Evolutionary conservation across 2,797 vertebrate genomes (phyloP), one percentile per base, ranked within the genome.

Genomic region (Sebastes nivosus): DNA sequence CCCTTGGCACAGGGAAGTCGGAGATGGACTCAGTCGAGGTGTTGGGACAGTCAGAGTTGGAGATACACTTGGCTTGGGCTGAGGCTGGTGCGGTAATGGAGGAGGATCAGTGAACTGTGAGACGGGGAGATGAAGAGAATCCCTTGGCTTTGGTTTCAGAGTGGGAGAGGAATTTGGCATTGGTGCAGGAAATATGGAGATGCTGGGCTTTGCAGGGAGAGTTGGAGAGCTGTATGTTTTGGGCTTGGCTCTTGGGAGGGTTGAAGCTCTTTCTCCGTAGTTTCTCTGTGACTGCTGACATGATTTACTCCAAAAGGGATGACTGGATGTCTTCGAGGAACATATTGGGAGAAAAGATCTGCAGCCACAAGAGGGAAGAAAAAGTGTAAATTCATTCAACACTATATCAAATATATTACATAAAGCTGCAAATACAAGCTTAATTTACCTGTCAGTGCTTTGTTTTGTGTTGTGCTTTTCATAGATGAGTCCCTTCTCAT

Each of bases 361-460:
- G 70, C 16, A 67, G 20, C 38, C 11, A 77, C 38, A 77, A 8
- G 16, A 58, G 11, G 8, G 29, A 30, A 22, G 10, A 60, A 58
- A 58, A 46, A 63, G 2, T 20, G 7, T 57, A 1, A 77, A 72
- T 1, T 4, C 13, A 57, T 38, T 60, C 10, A 79, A 3, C 14
- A 24, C 30, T 77, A 8, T 32, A 70, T 63, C 77, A 10, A 34
- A 16, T n/a, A 2, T 22, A 59, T 74, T 34, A 16, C 30, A 71
- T 27, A 30, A 64, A 81, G 54, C 12, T 25, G 5, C 65, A 30
- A 24, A 59, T 27, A 72, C 4, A 54, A 82, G 12, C 24, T 73
- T 16, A 22, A 24, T 78, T 71, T 93, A 96, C 95, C 93, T 94
- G 79, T 84, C 79, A 30, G 75, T 12, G 60, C 75, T 73, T 52